These are phyloP conservation scores for Cyclura pinguis DNA, from an alignment of 2,797 vertebrate genomes.

Conservation along the genomic window DNA sequence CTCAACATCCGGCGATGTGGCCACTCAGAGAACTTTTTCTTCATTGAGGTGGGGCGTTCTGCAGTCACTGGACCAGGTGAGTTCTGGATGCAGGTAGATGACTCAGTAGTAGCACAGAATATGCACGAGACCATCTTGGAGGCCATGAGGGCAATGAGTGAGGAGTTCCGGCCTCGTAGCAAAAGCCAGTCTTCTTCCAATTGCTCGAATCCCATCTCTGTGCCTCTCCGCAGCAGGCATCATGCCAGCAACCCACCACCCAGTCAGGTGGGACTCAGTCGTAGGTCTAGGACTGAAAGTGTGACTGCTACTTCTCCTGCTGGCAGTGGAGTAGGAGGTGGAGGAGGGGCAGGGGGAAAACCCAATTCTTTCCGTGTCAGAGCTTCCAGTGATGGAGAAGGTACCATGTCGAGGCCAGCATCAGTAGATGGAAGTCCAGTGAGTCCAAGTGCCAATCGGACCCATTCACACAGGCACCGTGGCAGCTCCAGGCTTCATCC, in stretches of 20 bases:
- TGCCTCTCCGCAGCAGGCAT: constrained; percentile 86
- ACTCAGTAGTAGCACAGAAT: constrained; percentile 90
- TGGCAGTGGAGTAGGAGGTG: constrained; percentile 76
- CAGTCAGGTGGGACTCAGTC: constrained; percentile 88
- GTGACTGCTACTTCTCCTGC: constrained; percentile 87
- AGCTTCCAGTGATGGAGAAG: constrained; percentile 89
- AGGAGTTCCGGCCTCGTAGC: constrained; percentile 89
- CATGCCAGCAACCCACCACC: constrained; percentile 89
- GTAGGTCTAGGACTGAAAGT: constrained; percentile 86
- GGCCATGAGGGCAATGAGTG: constrained; percentile 91
- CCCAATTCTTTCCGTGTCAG: constrained; percentile 88
- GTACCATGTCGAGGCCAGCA: constrained; percentile 89
- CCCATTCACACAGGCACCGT: constrained; percentile 83
- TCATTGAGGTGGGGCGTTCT: constrained; percentile 90
- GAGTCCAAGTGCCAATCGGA: constrained; percentile 84
- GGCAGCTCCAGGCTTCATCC: constrained; percentile 87
- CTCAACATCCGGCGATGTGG: constrained; percentile 91
- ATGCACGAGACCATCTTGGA: constrained; percentile 92
- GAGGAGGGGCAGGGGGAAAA: constrained; percentile 75
- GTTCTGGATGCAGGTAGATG: constrained; percentile 94
- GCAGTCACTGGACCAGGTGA: constrained; percentile 89
- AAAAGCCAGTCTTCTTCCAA: constrained; percentile 91
- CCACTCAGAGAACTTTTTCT: constrained; percentile 92
- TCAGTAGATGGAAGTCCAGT: constrained; percentile 89
- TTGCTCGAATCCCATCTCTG: constrained; percentile 90